Conservation (phyloP, 2,888 invertebrate species). For the Mayetiola destructor region DNA sequence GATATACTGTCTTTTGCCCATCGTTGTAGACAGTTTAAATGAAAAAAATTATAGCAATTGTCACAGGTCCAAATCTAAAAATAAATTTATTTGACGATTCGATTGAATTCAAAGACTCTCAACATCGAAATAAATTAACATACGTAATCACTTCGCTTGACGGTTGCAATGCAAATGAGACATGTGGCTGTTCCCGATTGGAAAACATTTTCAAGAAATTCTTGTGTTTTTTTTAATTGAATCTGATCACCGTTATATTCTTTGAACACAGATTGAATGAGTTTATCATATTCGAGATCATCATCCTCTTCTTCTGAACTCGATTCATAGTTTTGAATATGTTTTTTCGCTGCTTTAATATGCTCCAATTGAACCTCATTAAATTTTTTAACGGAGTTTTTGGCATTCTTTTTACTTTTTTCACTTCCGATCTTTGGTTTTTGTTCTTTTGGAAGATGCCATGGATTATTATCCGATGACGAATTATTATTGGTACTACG, state of each 20-base stretch:
- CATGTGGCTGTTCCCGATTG: conserved; percentile 71
- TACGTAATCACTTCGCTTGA: conserved; percentile 62
- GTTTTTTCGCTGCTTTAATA: conserved; percentile 38
- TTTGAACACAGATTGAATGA: conserved; percentile 37
- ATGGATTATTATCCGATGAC: background rate
- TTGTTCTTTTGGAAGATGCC: background rate
- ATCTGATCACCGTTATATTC: conserved; percentile 37
- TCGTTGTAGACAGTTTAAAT: conserved; percentile 74
- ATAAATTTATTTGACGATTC: background rate
- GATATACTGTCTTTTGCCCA: conserved; percentile 82
- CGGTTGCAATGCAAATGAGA: conserved; percentile 76
- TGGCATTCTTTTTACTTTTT: background rate
- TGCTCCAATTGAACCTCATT: conserved; percentile 36
- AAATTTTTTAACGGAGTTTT: background rate
- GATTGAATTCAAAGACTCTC: conserved; percentile 1
- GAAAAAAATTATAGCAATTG: conserved; percentile 71
- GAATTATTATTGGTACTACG: background rate
- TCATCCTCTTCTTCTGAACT: conserved; percentile 42
- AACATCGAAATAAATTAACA: conserved; percentile 18
- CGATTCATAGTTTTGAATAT: conserved; percentile 37
- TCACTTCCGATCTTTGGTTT: background rate
- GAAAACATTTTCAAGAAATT: conserved; percentile 62
- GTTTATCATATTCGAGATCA: background rate
- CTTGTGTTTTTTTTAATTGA: conserved; percentile 45
- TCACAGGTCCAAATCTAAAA: conserved; percentile 70